These are phyloP conservation scores for Ennomos quercinarius DNA, from an alignment of 2,888 invertebrate genomes.

Conservation along the genomic window DNA sequence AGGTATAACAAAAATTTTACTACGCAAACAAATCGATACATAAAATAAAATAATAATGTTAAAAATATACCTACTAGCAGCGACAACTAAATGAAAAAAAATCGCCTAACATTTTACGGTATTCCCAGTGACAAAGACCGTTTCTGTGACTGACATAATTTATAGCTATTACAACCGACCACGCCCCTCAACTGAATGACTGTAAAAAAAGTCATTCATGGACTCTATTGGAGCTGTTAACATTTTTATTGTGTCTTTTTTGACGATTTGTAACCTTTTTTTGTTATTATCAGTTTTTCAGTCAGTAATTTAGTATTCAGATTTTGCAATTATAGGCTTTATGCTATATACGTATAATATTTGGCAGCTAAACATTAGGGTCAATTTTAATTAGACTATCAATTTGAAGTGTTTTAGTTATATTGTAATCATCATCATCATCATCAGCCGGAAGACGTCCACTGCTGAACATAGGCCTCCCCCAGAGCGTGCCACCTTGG, in stretches of 20 bases:
- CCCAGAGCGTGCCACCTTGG: no score
- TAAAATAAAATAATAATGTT: not conserved
- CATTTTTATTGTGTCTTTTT: slow-evolving; percentile 11
- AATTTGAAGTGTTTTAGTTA: no score
- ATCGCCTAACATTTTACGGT: slow-evolving; percentile 9
- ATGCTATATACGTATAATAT: no score
- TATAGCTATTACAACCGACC: slow-evolving; percentile 36
- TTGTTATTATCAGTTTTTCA: not conserved
- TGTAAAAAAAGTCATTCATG: slow-evolving; percentile 38
- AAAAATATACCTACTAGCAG: not conserved
- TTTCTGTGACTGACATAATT: slow-evolving; percentile 39
- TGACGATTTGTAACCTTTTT: slow-evolving; percentile 8
- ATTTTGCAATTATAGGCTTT: no score
- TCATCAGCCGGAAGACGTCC: no score
- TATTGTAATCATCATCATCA: no score
- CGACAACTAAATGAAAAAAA: not conserved
- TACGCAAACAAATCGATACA: no score
- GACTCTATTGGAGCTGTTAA: slow-evolving; percentile 21
- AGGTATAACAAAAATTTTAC: no score
- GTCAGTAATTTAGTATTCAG: no score
- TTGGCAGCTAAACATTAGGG: no score
- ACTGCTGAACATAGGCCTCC: no score
- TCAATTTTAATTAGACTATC: no score
- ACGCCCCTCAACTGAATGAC: slow-evolving; percentile 37
- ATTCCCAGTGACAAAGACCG: slow-evolving; percentile 19